phyloP scores from a whole-genome alignment of 2,113 vertebrate species.

The Garra rufa region DNA sequence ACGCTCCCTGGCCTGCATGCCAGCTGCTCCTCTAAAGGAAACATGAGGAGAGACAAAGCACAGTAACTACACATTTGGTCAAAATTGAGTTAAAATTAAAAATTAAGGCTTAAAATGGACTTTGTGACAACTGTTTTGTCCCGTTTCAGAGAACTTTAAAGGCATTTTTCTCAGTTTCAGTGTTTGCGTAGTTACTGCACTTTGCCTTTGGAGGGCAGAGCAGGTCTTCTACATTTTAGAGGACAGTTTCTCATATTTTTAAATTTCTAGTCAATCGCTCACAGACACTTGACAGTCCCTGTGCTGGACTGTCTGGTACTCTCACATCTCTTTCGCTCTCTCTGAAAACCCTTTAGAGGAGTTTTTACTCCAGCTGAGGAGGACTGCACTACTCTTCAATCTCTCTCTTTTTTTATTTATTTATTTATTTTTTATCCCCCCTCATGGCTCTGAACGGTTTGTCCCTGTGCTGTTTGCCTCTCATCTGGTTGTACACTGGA shows the following conservation, averaged over 20 bases:
- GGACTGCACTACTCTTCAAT: background rate
- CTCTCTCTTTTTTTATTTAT: background rate
- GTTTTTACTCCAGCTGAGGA: background rate
- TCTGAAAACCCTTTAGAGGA: background rate
- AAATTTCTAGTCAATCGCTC: background rate
- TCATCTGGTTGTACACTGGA: slow-evolving; percentile 63
- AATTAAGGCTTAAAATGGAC: no score
- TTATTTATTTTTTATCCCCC: no score
- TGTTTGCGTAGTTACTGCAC: no score
- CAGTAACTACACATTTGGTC: no score
- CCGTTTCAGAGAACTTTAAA: no score
- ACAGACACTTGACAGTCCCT: background rate
- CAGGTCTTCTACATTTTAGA: background rate
- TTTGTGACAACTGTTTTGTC: no score
- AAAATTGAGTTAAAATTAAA: no score
- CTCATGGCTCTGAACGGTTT: slow-evolving; percentile 65
- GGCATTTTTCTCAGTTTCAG: no score
- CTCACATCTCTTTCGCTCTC: background rate
- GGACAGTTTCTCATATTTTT: background rate
- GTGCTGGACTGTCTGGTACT: background rate
- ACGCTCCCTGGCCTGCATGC: no score
- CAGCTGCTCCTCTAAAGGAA: no score
- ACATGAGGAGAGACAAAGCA: no score
- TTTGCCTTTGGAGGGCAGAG: no score
- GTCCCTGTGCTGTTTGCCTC: slow-evolving; percentile 71